Base-by-base conservation (phyloP, 2,888 invertebrate genomes). In the Epinotia ramella region DNA sequence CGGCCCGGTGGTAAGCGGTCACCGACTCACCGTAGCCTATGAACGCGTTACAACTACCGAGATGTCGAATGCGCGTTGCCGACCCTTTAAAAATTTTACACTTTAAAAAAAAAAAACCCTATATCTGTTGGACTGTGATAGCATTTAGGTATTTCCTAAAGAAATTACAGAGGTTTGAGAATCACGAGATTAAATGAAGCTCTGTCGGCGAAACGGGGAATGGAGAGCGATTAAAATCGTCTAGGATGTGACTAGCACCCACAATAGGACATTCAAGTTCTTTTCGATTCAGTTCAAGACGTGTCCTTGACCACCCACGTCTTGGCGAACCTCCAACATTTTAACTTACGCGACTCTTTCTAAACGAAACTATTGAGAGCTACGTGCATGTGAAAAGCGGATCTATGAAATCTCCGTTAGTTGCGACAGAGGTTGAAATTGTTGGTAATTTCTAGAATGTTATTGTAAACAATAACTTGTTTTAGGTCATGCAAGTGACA, bases 241-340 rank as follows among this genome's bases (percentile, higher is more conserved):
- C 44, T 20, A 33, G 40, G 44, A 68, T 44, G 68, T 68, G 59
- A 68, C 20, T 44, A 44, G 68, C 44, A 11, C 24, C 33, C 3
- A 28, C 6, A 53, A 53, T n/a, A 53, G 9, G n/a, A 63, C 44
- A 64, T 28, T 46, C n/a, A n/a, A n/a, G n/a, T n/a, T n/a, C n/a
- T n/a, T n/a, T n/a, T n/a, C n/a, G n/a, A n/a, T n/a, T n/a, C n/a
- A n/a, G 68, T 65, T 63, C 57, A 59, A 57, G 57, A 16, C 59
- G 49, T n/a, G 44, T 65, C 18, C 49, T 53, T 59, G 69, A 64
- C 74, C 74, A 75, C 74, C 74, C 74, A 60, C n/a, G 60, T 16
- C 69, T 69, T 75, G 74, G 70, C 74, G 40, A 18, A 4, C 1
- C 1, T 40, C 74, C 74, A 75, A 33, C 11, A 44, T 59, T 69